A percentile compares a stretch with the other conserved stretches of the same genome.
These are phyloP conservation scores for Sussaba pulchella DNA, from an alignment of 2,888 invertebrate species.

Conservation along the genomic window DNA sequence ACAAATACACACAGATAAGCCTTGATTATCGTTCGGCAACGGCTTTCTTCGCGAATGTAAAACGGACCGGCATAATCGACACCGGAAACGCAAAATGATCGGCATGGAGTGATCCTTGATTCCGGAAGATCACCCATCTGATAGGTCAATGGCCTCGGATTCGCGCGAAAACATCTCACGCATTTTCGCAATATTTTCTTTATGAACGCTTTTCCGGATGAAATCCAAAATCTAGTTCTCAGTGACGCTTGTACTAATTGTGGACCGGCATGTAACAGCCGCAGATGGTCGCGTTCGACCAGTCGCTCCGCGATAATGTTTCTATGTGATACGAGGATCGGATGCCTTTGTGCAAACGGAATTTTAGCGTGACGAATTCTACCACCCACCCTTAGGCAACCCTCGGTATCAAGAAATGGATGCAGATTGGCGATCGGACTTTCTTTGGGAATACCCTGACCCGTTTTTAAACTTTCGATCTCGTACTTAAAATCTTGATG, in stretches of 20 bases:
- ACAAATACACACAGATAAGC: conserved; percentile 56
- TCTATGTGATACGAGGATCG: conserved; percentile 47
- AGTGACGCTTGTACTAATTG: conserved; percentile 12
- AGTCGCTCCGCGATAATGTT: conserved; percentile 37
- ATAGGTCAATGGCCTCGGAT: conserved; percentile 11
- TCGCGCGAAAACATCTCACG: conserved; percentile 48
- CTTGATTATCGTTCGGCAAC: conserved; percentile 30
- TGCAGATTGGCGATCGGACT: neutral
- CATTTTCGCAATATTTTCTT: conserved; percentile 31
- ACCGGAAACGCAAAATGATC: conserved; percentile 39
- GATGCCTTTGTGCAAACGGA: conserved; percentile 50
- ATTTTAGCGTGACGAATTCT: conserved; percentile 50
- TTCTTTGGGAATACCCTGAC: neutral
- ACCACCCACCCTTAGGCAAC: conserved; percentile 62
- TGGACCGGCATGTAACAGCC: conserved; percentile 37
- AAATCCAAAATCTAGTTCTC: conserved; percentile 16
- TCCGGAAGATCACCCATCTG: conserved; percentile 53
- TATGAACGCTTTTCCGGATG: conserved; percentile 5
- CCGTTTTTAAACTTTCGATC: neutral
- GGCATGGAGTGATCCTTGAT: conserved; percentile 43
- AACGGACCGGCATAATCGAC: conserved; percentile 60
- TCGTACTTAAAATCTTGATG: conserved; percentile 1
- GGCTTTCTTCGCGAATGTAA: conserved; percentile 37
- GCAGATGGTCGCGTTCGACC: conserved; percentile 21
- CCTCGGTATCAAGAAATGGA: conserved; percentile 57